Base-by-base conservation (phyloP, 2,797 vertebrate genomes). In the Sebastes itinus region DNA sequence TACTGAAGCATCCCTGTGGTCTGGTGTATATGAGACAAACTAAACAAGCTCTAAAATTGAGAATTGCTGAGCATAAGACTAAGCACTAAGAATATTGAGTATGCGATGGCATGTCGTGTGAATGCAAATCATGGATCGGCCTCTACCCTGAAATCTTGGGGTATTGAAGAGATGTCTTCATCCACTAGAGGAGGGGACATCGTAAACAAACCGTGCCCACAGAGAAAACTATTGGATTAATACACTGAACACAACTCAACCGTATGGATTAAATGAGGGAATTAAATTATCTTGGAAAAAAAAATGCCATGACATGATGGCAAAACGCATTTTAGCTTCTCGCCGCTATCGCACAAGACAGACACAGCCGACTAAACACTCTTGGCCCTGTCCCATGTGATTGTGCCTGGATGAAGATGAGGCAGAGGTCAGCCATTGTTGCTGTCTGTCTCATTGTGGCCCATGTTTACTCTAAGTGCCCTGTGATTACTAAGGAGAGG, bases 401-500 rank as follows among this genome's bases (percentile, higher is more conserved):
- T 69, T 79, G 65, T 28, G 59, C n/a, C 66, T 46, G 30, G 66
- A 58, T 67, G 74, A 72, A 59, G 81, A 68, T 2, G 33, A 85
- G 55, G 55, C 69, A 62, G 60, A 81, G 64, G 67, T 33, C 72
- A 52, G 67, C 42, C 72, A 67, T 63, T 77, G 76, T 81, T 81
- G 58, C 54, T 23, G 58, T 66, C 71, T 66, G 56, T 63, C 81
- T 83, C 67, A 18, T n/a, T 63, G 62, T 72, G 49, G 20, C 42
- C 64, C 27, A 6, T 69, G 81, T 92, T 86, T 84, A 84, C 80
- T 38, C 75, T 52, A 32, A 18, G 32, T 18, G 49, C 22, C 55
- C 23, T 54, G 70, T 77, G 72, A 74, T 74, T 54, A 77, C 83
- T 75, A 20, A 73, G 67, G 33, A 86, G 20, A 78, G 81, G 73